Evolutionary conservation across 2,888 invertebrate species (phyloP), one percentile per base, ranked within the genome.

Genomic region (Drosophila buzzatii): DNA sequence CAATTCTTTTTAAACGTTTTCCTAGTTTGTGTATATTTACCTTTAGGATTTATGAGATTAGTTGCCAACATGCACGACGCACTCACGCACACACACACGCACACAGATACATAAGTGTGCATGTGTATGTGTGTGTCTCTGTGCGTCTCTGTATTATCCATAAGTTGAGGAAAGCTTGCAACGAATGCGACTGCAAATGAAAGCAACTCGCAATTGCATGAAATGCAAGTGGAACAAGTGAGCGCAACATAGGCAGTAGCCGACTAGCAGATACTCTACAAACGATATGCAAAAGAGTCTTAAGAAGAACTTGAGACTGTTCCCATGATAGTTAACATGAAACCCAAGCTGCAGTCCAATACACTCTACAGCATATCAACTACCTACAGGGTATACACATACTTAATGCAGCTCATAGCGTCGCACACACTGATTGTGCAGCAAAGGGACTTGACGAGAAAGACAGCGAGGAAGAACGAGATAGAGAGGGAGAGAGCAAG

Each of bases 21-120:
- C 63, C 80, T 71, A 78, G 76, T 78, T 87, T 85, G 73, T 76
- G 75, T 85, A 70, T 88, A 72, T 88, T 85, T 88, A 88, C 85
- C 88, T 88, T 88, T 85, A 85, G 83, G 85, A 85, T 85, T 85
- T 88, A 85, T 88, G 85, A 85, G 88, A 85, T 85, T 88, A 85
- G 82, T 76, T 84, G 64, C 85, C 79, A 72, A 76, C 73, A 62
- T 65, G 65, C 67, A 61, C 68, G 27, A 33, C 51, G 57, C 51
- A 67, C 49, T 31, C 27, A 33, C 31, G 12, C n/a, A 31, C 16
- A 49, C 27, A 2, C 10, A 18, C 1, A 23, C 31, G 49, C 10
- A 31, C 27, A 52, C 12, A 23, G 20, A 20, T 1, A 20, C 20
- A 20, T 20, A 20, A 20, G 33, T 9, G n/a, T 49, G 41, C 1